Evolutionary conservation across 2,888 invertebrate species (phyloP), one percentile per base, ranked within the genome.

Genomic region (Pseudanteris insignis): DNA sequence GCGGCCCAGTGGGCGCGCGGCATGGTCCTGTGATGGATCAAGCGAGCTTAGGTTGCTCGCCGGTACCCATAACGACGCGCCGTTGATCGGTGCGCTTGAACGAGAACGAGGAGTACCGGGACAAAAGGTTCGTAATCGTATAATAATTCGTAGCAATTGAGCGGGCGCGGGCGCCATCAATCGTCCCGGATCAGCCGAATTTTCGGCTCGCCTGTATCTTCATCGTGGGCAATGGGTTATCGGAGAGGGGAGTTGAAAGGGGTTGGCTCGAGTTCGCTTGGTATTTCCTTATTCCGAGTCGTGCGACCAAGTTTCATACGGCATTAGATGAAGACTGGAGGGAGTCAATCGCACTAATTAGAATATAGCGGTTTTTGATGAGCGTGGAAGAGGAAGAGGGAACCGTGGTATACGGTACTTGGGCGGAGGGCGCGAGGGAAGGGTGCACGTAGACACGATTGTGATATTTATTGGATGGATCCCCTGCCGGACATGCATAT

Each of bases 321-420:
- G 34, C n/a, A n/a, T n/a, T n/a, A n/a, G n/a, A n/a, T n/a, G n/a
- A n/a, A 32, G 32, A 47, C 30, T 43, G 10, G 28, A 57, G 58
- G 50, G 58, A 44, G 34, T 28, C 37, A 32, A 48, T 43, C 38
- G 51, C 51, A 67, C 71, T 78, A 75, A 79, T 79, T 78, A 78
- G 74, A 78, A 79, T 78, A 77, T 79, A 77, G 78, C 78, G 77
- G 77, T 78, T 79, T 79, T 79, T 78, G 78, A 79, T 78, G 78
- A 78, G 78, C 78, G 79, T 78, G 77, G 76, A 79, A 79, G 77
- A 79, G 78, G 79, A 79, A 79, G 75, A 77, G 78, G 78, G 78
- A 74, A 70, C 73, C 67, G 58, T 65, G 54, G 71, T 69, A 68
- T 40, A 12, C 68, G 70, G 43, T 60, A 62, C 61, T 58, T 51